Evolutionary conservation across 2,888 invertebrate species (phyloP).

Genomic region (Tipula unca): DNA sequence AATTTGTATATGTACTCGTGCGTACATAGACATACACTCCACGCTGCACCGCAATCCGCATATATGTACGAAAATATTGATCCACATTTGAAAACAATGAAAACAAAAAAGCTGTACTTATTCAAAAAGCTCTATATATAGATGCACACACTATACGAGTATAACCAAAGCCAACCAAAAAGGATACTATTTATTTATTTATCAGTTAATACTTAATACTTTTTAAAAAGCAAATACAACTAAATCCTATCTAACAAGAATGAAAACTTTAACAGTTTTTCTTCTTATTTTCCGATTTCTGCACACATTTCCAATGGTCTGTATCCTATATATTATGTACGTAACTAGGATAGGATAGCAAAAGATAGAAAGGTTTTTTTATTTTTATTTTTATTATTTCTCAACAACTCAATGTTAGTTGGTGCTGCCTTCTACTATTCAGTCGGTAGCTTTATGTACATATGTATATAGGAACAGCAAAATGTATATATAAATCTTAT

Average conservation of each 20-base stretch:
- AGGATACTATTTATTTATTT: not conserved
- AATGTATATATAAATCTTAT: not conserved
- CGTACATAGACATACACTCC: not conserved
- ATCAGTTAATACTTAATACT: not conserved
- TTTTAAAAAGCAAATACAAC: not conserved
- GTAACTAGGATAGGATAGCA: not conserved
- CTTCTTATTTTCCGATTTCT: not conserved
- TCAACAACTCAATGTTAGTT: not conserved
- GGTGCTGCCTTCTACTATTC: not conserved
- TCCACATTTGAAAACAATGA: too few relatives aligned
- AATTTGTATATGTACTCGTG: not conserved
- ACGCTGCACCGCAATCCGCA: not conserved
- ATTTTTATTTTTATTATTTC: not conserved
- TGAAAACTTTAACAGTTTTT: not conserved
- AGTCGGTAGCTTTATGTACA: not conserved
- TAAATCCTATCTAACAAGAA: conserved; percentile 4
- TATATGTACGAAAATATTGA: not conserved
- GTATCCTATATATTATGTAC: not conserved
- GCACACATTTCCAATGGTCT: not conserved
- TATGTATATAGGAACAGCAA: not conserved
- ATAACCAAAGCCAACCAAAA: not conserved
- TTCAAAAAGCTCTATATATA: not conserved
- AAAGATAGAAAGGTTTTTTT: not conserved
- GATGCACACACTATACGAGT: too few relatives aligned
- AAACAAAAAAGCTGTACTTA: not conserved